phyloP scores from a whole-genome alignment of 2,888 invertebrate genomes.

The Pardosa pseudoannulata region DNA sequence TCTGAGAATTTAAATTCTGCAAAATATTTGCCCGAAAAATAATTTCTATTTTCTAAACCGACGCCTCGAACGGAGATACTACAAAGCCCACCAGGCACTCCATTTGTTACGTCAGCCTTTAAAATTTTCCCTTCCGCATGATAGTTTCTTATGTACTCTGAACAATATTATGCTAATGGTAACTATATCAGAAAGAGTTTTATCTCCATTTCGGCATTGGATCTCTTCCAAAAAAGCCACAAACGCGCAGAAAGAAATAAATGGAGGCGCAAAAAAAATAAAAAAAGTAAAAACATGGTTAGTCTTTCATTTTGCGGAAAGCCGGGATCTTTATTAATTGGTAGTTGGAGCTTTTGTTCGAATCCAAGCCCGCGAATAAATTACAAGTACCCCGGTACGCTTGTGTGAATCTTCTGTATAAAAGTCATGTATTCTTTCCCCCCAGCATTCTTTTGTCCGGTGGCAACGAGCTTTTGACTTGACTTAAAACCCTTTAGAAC shows the following conservation, averaged over 20 bases:
- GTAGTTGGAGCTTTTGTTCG: constrained; percentile 55
- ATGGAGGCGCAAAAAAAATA: background rate
- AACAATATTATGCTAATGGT: constrained; percentile 39
- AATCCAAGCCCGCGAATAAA: constrained; percentile 56
- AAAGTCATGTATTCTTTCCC: constrained; percentile 47
- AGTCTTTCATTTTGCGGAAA: constrained; percentile 44
- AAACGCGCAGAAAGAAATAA: too few species aligned
- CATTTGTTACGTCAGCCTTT: background rate
- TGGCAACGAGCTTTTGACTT: constrained; percentile 65
- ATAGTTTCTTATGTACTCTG: constrained; percentile 1
- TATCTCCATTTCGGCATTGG: constrained; percentile 46
- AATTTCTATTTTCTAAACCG: constrained; percentile 5
- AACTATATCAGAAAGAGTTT: background rate
- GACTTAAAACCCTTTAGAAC: constrained; percentile 66
- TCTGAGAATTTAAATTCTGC: background rate
- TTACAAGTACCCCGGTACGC: constrained; percentile 46
- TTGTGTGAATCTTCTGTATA: constrained; percentile 51
- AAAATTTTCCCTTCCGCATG: constrained; percentile 8
- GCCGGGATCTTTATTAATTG: constrained; percentile 66
- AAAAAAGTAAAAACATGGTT: constrained; percentile 14
- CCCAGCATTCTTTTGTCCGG: constrained; percentile 51
- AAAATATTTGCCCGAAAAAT: constrained; percentile 6
- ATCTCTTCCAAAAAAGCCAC: constrained; percentile 35
- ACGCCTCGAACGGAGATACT: background rate
- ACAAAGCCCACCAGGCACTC: background rate